A percentile compares a stretch with the other conserved stretches of the same genome.
These are phyloP conservation scores for Florisuga fusca DNA, from an alignment of 2,797 vertebrate genomes.

Conservation along the genomic window DNA sequence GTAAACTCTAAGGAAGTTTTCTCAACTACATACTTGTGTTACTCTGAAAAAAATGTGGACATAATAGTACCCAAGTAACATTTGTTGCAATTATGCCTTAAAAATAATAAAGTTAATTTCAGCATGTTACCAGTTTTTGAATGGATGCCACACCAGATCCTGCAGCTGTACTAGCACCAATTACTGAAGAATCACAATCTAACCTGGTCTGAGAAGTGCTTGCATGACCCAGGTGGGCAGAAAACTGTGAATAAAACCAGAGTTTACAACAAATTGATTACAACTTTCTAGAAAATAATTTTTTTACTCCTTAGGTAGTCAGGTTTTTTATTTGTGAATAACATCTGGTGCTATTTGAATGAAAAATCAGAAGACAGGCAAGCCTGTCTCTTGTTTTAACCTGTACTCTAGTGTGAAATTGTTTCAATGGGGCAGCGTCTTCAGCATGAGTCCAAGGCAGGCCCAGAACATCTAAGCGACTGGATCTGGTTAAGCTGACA, in stretches of 20 bases:
- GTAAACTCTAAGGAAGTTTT: neutral
- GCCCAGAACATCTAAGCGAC: neutral
- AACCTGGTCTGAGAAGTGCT: slow-evolving; percentile 71
- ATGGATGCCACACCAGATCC: slow-evolving; percentile 72
- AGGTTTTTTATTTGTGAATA: neutral
- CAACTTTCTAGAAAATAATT: neutral
- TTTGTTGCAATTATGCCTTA: neutral
- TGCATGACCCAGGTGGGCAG: slow-evolving; percentile 58
- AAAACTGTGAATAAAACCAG: slow-evolving; percentile 64
- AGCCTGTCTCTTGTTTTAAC: neutral
- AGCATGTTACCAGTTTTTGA: slow-evolving; percentile 81
- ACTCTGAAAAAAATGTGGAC: neutral
- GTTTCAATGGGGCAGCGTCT: neutral
- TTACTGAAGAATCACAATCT: slow-evolving; percentile 73
- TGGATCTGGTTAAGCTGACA: neutral
- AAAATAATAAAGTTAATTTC: neutral
- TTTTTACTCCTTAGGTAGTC: neutral
- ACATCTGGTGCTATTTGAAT: neutral
- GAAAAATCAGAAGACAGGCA: neutral
- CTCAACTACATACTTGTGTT: neutral
- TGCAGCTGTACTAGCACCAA: slow-evolving; percentile 73
- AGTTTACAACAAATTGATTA: neutral
- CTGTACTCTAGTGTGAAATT: neutral
- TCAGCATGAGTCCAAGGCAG: neutral
- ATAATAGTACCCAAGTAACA: neutral